A percentile compares a stretch with the other conserved stretches of the same genome.
Conservation (phyloP, 1,140 invertebrate genomes). For the Tachypleus tridentatus region DNA sequence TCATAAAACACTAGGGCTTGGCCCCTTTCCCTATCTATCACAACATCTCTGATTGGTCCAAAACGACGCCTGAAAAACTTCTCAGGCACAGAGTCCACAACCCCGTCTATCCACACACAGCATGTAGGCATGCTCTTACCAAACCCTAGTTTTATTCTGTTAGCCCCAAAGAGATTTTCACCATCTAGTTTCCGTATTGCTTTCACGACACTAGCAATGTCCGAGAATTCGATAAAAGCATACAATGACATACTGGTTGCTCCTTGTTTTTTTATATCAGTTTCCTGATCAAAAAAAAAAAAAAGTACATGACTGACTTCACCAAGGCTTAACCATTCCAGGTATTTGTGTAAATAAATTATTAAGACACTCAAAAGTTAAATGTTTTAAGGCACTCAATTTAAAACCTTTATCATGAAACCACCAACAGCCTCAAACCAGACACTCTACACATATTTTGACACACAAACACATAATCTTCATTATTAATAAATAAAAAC, state of each 20-base stretch:
- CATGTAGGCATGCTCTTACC: constrained; percentile 90
- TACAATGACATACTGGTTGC: constrained; percentile 51
- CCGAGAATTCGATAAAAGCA: constrained; percentile 92
- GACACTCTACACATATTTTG: too few relatives aligned
- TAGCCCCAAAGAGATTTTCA: constrained; percentile 67
- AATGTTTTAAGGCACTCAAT: too few relatives aligned
- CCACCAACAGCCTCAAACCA: too few relatives aligned
- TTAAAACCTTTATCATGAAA: too few relatives aligned
- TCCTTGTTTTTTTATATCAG: constrained; percentile 88
- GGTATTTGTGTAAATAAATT: too few relatives aligned
- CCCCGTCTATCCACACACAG: constrained; percentile 87
- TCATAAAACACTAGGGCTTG: constrained; percentile 85
- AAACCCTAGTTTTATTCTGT: constrained; percentile 75
- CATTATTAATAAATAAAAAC: too few relatives aligned
- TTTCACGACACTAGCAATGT: constrained; percentile 87
- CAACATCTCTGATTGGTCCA: constrained; percentile 53
- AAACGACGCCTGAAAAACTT: constrained; percentile 67
- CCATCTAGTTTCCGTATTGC: constrained; percentile 88
- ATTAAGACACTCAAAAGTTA: too few relatives aligned
- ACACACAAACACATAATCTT: too few relatives aligned
- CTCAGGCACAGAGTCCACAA: constrained; percentile 64
- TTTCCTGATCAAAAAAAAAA: constrained; percentile 47
- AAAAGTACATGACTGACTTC: too few relatives aligned
- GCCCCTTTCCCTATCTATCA: constrained; percentile 63
- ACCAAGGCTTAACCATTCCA: too few relatives aligned